A percentile compares a stretch with the other conserved stretches of the same genome.
Evolutionary conservation across 2,113 vertebrate genomes (phyloP).

Genomic region (Nesoenas mayeri): DNA sequence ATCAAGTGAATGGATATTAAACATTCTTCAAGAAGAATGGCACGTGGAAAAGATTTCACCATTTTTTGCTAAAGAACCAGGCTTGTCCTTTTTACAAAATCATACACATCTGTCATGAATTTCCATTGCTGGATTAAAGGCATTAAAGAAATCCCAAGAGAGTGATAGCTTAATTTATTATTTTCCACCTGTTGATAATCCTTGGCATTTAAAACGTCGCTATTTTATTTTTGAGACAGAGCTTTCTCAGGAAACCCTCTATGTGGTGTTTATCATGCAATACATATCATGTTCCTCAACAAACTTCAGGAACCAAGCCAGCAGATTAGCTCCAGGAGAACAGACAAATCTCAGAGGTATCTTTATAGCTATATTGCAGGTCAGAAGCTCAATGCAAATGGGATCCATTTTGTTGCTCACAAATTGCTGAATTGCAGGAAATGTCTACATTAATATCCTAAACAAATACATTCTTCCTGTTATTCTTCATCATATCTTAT

Average conservation of each 20-base stretch:
- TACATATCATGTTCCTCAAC: constrained; percentile 46
- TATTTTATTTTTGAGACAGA: constrained; percentile 16
- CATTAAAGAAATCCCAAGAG: neutral
- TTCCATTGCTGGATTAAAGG: constrained; percentile 10
- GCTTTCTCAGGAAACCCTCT: neutral
- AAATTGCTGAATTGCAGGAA: constrained; percentile 62
- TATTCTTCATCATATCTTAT: constrained; percentile 2
- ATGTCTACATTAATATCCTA: constrained; percentile 34
- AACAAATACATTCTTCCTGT: constrained; percentile 10
- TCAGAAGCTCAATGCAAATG: constrained; percentile 58
- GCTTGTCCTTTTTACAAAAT: neutral
- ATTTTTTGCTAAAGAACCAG: neutral
- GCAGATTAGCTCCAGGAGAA: constrained; percentile 59
- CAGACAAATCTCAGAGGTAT: constrained; percentile 53
- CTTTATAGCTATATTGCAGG: constrained; percentile 54
- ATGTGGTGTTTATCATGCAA: constrained; percentile 23
- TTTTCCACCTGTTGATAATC: constrained; percentile 44
- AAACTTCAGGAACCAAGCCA: constrained; percentile 50
- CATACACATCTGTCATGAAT: neutral
- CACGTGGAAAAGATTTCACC: neutral
- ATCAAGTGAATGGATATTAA: neutral
- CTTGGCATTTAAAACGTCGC: constrained; percentile 25
- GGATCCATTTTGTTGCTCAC: constrained; percentile 38
- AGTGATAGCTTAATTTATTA: neutral
- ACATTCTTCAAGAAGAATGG: neutral